Evolutionary conservation across 1,140 invertebrate species (phyloP), one percentile per base, ranked within the genome.

Genomic region (Vanessa atalanta): DNA sequence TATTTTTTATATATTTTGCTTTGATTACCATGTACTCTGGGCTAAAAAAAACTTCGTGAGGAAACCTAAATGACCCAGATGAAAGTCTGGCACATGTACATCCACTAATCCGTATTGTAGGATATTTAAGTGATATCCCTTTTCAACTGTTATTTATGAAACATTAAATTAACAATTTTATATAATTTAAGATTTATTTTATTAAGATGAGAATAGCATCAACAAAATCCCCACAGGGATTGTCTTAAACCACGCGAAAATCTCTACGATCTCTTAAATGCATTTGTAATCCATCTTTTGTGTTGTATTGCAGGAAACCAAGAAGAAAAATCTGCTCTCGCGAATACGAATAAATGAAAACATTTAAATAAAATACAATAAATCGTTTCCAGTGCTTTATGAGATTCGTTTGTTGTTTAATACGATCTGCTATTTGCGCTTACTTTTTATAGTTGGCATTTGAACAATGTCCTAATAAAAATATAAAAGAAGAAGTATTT

Each of bases 321-420:
- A 57, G 53, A 0, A 43, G 37, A 43, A 43, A 57, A 26, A 23
- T 57, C 9, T 23, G 16, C 50, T n/a, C 50, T 53, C 20, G 7
- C 3, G 51, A 55, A 55, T n/a, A 57, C 53, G 20, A 13, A 23
- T 57, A 23, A 57, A 57, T 57, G 53, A 53, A 53, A 53, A 53
- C 8, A 16, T 57, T 20, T 57, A 57, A 57, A 57, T 57, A 57
- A 57, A 57, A 57, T 15, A 12, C 16, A 57, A 15, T 7, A 15
- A 43, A 9, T 57, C 53, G 53, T 20, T 57, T n/a, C 9, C 53
- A 57, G 15, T 20, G 16, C 53, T 23, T 57, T 57, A 53, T 16
- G 15, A 53, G 50, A 7, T 53, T 53, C 50, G 50, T 53, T 53
- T 53, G 50, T 8, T 53, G 50, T 15, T 20, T n/a, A 53, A 20